A percentile compares a stretch with the other conserved stretches of the same genome.
Conservation (phyloP, 2,113 vertebrate species). For the Mustela lutreola region DNA sequence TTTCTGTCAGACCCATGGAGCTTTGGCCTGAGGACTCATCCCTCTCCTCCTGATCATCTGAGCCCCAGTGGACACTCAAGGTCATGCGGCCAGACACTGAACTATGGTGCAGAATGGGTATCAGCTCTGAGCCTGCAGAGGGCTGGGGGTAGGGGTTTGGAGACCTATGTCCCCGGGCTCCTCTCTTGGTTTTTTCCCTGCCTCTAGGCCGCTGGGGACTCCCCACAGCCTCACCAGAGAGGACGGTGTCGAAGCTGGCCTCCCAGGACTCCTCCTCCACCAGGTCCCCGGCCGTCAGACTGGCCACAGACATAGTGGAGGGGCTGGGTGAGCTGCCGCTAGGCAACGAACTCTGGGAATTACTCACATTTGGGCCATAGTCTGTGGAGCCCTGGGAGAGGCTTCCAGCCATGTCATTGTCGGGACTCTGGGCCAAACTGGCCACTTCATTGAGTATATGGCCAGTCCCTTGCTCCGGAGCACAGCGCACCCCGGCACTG, state of each 20-base stretch:
- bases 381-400: not conserved
- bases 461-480: not conserved
- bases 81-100: not conserved
- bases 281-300: accelerated
- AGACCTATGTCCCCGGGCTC: accelerated
- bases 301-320: not conserved
- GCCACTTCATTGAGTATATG: not conserved
- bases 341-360: not conserved
- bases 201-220: not conserved
- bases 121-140: accelerated
- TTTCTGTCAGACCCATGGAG: not conserved
- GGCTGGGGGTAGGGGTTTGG: accelerated
- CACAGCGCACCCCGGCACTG: accelerated
- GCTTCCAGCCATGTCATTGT: not conserved
- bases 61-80: not conserved
- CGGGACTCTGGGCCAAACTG: not conserved
- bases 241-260: accelerated
- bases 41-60: not conserved
- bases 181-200: not conserved
- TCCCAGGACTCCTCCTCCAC: not conserved
- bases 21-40: not conserved
- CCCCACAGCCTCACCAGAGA: not conserved
- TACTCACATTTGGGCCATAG: accelerated
- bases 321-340: not conserved
- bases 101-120: not conserved